Evolutionary conservation across 2,113 vertebrate species (phyloP), one percentile per base, ranked within the genome.

Genomic region (Phrynosoma blainvillii): DNA sequence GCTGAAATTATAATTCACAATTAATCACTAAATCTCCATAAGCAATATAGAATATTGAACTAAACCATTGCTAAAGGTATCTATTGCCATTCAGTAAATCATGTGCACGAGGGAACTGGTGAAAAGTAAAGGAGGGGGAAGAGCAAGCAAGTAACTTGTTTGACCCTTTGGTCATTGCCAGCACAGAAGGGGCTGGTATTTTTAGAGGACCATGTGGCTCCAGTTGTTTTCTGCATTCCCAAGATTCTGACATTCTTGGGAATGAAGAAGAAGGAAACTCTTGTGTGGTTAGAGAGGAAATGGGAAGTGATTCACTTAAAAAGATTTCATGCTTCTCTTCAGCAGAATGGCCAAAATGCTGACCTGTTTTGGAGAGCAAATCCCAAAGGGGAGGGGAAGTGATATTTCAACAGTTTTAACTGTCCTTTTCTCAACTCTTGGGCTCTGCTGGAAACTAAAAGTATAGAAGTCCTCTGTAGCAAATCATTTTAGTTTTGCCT

Each of bases 241-340:
- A 2, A 42, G 20, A 94, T 88, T 91, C 79, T 87, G 23, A 77
- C 86, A 86, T 92, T 93, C 91, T 78, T 0, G 5, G 42, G 90
- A 78, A 89, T 42, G 84, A 86, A 88, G 83, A 91, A 93, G 23
- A 92, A 94, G 93, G 89, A 94, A 93, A 88, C 86, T 95, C 86
- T 92, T 95, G 85, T 90, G 90, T 88, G 94, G 85, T 82, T 84
- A 68, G 89, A 85, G 80, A 87, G 89, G 89, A 94, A 96, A 95
- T 84, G 82, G 89, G 89, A 94, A 96, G 89, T 30, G 21, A 89
- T 93, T 91, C 89, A 89, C 93, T 95, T 95, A 92, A 96, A 94
- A 20, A 47, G 87, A 96, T 97, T 97, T 96, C 93, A 95, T 91
- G 94, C 92, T 96, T 96, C 87, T 59, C 90, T 96, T 86, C 88